Evolutionary conservation across 2,888 invertebrate species (phyloP).

Genomic region (Sicus ferrugineus): DNA sequence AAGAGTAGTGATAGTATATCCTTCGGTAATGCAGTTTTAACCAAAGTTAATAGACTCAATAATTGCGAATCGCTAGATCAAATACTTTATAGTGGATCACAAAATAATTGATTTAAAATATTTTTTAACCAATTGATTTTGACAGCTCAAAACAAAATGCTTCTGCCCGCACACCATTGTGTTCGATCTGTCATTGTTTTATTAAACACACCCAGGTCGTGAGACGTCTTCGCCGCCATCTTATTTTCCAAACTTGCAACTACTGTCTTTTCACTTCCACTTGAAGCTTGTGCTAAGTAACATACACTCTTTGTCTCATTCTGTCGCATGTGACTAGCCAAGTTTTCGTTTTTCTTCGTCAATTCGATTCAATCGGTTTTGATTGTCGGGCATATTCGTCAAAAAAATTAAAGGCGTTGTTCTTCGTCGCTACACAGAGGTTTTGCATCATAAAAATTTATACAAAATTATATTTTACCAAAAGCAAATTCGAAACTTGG

Average conservation of each 20-base stretch:
- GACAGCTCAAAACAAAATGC: too few species aligned
- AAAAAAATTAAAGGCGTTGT: slow-evolving; percentile 33
- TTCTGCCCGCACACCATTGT: too few species aligned
- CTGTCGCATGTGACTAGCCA: neutral
- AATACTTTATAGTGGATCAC: too few species aligned
- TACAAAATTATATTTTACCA: slow-evolving; percentile 3
- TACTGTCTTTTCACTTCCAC: neutral
- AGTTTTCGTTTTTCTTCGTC: slow-evolving; percentile 14
- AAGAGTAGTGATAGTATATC: too few species aligned
- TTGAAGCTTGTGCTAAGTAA: neutral
- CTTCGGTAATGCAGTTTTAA: too few species aligned
- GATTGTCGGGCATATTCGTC: slow-evolving; percentile 25
- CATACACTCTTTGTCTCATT: neutral
- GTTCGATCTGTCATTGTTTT: too few species aligned
- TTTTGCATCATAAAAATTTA: slow-evolving; percentile 21
- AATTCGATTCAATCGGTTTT: too few species aligned
- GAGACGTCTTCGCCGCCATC: slow-evolving; percentile 15
- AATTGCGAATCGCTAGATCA: too few species aligned
- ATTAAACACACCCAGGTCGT: slow-evolving; percentile 5
- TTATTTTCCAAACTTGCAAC: slow-evolving; percentile 3
- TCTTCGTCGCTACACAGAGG: slow-evolving; percentile 28
- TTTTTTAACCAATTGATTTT: too few species aligned
- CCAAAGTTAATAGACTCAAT: too few species aligned
- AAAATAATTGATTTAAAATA: too few species aligned
- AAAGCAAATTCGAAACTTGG: too few species aligned